Evolutionary conservation across 1,140 invertebrate species (phyloP), one percentile per base, ranked within the genome.

Genomic region (Cheumatopsyche charites): DNA sequence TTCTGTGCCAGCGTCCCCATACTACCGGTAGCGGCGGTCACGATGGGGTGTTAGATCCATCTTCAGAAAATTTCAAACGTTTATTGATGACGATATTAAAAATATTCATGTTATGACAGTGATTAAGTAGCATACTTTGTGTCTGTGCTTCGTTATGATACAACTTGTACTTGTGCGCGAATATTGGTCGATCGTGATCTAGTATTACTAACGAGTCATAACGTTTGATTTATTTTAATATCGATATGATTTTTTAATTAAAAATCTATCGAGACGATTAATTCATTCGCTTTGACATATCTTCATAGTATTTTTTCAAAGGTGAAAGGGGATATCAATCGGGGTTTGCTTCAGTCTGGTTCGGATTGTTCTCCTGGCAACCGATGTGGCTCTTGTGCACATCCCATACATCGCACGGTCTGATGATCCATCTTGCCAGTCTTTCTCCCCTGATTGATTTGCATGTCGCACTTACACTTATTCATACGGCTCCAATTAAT

Each of bases 1-100:
- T 83, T 79, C 79, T 79, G 79, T 80, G 79, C 80, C 80, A 81
- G 80, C 80, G 81, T 81, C 79, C 79, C 81, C 78, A 78, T 36
- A 9, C 29, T 36, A 36, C 9, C 3, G 29, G 3, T 36, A 36
- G 9, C 29, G 77, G 77, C 79, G 78, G 79, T 79, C 76, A 79
- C 81, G 81, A 81, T 81, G 81, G 23, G 23, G 23, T 25, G 19
- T 12, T 17, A 23, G 55, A 58, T 58, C 21, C 83, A 84, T 84
- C 83, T 82, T 79, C 82, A 83, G 82, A 81, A 82, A 79, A 79
- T 79, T 79, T 77, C 79, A 79, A 80, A 79, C 79, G 80, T 78
- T 80, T 79, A 65, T 41, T 58, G 69, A 66, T 62, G 41, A 15
- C 36, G 21, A 58, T 26, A 62, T 49, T 58, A 29, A 43, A 45